A percentile compares a stretch with the other conserved stretches of the same genome.
phyloP scores from a whole-genome alignment of 2,888 invertebrate genomes.

The Philereme transversata region DNA sequence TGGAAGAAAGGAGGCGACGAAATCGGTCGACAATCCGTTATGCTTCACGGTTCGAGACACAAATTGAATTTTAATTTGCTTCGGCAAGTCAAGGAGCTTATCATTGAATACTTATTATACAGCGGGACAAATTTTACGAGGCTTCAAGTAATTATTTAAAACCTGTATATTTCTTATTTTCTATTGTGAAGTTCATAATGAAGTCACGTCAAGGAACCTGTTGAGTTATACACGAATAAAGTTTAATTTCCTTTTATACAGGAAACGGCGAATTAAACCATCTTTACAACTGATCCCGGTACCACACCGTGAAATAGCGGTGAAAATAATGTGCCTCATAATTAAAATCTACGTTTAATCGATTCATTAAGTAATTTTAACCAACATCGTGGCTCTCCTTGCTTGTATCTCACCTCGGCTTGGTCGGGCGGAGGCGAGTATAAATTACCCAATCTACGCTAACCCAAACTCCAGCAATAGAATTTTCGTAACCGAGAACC shows the following conservation, averaged over 20 bases:
- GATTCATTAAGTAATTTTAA: slow-evolving; percentile 78
- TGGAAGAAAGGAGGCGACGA: slow-evolving; percentile 75
- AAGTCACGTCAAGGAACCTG: slow-evolving; percentile 32
- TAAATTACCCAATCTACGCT: slow-evolving; percentile 82
- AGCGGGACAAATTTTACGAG: slow-evolving; percentile 66
- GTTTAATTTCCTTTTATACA: slow-evolving; percentile 22
- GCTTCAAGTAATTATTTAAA: slow-evolving; percentile 59
- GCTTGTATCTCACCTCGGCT: slow-evolving; percentile 59
- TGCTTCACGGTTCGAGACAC: slow-evolving; percentile 77
- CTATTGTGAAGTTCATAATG: slow-evolving; percentile 18
- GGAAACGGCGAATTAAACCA: slow-evolving; percentile 26
- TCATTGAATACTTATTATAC: slow-evolving; percentile 76
- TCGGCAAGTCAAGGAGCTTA: slow-evolving; percentile 78
- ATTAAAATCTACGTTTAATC: slow-evolving; percentile 71
- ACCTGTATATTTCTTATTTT: slow-evolving; percentile 27
- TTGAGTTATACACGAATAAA: slow-evolving; percentile 29
- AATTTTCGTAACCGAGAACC: slow-evolving; percentile 72
- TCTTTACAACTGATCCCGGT: slow-evolving; percentile 40
- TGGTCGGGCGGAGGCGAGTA: slow-evolving; percentile 72
- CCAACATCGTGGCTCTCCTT: slow-evolving; percentile 68
- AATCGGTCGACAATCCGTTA: slow-evolving; percentile 77
- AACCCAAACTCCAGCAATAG: slow-evolving; percentile 77
- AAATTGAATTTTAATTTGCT: slow-evolving; percentile 83
- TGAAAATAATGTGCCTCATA: slow-evolving; percentile 62
- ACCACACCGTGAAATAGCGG: slow-evolving; percentile 38